phyloP scores from a whole-genome alignment of 2,113 vertebrate species.

The Vulpes ferrilata region DNA sequence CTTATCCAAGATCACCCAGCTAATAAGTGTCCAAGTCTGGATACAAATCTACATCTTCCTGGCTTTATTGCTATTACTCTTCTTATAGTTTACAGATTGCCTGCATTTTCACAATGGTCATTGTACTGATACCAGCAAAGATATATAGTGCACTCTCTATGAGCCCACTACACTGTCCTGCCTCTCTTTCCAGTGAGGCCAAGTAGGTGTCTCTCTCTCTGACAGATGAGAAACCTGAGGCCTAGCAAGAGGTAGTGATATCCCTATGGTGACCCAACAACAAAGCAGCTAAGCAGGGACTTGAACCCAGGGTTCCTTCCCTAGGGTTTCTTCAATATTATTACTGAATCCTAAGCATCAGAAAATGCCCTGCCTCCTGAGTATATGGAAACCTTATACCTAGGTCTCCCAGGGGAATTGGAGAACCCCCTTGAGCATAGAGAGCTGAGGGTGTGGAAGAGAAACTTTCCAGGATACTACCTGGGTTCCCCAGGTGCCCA shows the following conservation, averaged over 20 bases:
- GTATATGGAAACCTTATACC: not conserved
- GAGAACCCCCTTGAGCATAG: not conserved
- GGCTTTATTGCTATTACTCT: not conserved
- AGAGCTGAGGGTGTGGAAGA: not conserved
- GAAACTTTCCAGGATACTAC: not conserved
- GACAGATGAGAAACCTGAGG: constrained; percentile 25
- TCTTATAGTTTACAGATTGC: not conserved
- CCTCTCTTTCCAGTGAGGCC: not conserved
- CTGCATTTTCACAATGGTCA: not conserved
- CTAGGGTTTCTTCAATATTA: not conserved
- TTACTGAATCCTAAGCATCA: not conserved
- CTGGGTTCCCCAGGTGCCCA: not conserved
- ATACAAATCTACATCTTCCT: constrained; percentile 8
- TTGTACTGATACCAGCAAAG: not conserved
- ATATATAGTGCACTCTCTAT: not conserved
- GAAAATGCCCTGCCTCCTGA: not conserved
- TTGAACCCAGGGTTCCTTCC: not conserved
- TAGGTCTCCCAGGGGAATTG: rapidly evolving
- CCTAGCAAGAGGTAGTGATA: not conserved
- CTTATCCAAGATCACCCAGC: not conserved
- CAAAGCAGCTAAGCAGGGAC: not conserved
- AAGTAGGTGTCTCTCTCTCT: not conserved
- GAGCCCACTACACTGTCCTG: not conserved
- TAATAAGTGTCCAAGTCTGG: not conserved
- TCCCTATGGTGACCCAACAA: not conserved